A percentile compares a stretch with the other conserved stretches of the same genome.
These are phyloP conservation scores for Aporrectodea caliginosa DNA, from an alignment of 1,140 invertebrate species.

Conservation along the genomic window DNA sequence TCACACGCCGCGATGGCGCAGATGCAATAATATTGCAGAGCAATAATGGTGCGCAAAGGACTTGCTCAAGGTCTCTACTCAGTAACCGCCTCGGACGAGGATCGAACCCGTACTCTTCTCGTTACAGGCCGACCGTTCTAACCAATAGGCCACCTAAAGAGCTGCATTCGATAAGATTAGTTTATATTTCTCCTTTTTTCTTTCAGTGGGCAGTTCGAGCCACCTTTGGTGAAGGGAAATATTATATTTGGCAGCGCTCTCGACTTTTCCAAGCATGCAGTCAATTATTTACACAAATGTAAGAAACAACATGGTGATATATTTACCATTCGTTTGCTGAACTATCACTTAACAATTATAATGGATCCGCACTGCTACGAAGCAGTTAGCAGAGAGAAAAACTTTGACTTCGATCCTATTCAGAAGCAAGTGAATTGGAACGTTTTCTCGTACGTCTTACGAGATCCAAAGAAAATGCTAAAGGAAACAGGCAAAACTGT, in stretches of 20 bases:
- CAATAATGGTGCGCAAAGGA: no score
- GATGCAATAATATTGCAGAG: no score
- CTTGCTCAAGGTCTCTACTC: no score
- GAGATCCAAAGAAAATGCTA: conserved; percentile 49
- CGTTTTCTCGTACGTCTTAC: conserved; percentile 50
- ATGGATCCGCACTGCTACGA: conserved; percentile 52
- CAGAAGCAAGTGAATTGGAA: conserved; percentile 55
- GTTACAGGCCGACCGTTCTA: no score
- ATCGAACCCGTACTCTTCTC: no score
- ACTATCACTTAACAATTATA: conserved; percentile 51
- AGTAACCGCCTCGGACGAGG: no score
- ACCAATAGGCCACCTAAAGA: no score
- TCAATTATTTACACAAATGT: conserved; percentile 46
- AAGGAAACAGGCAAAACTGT: conserved; percentile 52
- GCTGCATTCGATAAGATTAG: no score
- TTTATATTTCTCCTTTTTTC: no score
- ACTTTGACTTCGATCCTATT: conserved; percentile 55
- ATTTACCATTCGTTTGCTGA: conserved; percentile 53
- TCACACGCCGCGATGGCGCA: no score
- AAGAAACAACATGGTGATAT: conserved; percentile 47
- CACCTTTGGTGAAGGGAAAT: conserved; percentile 46
- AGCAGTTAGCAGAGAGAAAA: conserved; percentile 45
- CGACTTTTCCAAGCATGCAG: conserved; percentile 49
- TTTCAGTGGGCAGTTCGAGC: no score
- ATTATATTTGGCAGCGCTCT: conserved; percentile 50